Percentiles rank a stretch among this genome's conserved stretches.
Evolutionary conservation across 2,113 vertebrate genomes (phyloP).

Genomic region (Microtus ochrogaster): DNA sequence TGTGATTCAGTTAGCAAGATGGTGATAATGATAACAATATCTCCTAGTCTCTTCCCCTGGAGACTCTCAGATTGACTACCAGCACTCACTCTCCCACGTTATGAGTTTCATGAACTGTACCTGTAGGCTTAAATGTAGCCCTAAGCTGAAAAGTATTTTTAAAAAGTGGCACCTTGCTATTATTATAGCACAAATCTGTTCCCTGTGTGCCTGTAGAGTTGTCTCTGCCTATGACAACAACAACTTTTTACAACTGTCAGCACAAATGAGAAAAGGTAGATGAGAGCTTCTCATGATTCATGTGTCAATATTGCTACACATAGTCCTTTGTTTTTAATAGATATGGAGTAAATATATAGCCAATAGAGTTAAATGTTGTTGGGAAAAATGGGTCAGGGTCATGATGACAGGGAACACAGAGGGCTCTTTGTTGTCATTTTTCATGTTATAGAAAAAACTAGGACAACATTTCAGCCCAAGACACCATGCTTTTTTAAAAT

Average conservation of each 20-base stretch:
- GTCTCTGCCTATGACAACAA: slow-evolving; percentile 68
- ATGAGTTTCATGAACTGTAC: slow-evolving; percentile 79
- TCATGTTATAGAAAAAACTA: slow-evolving; percentile 33
- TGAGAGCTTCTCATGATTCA: slow-evolving; percentile 24
- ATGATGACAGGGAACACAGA: fast-evolving
- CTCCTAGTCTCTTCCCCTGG: slow-evolving; percentile 65
- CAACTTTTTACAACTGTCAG: slow-evolving; percentile 71
- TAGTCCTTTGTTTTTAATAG: slow-evolving; percentile 18
- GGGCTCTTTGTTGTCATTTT: neutral
- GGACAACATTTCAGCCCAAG: neutral
- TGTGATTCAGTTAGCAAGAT: slow-evolving; percentile 67
- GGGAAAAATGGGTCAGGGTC: slow-evolving; percentile 12
- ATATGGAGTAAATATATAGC: slow-evolving; percentile 41
- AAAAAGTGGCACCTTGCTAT: slow-evolving; percentile 76
- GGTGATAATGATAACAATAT: slow-evolving; percentile 78
- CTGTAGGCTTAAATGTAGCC: slow-evolving; percentile 67
- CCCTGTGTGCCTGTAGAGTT: slow-evolving; percentile 3
- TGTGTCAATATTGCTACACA: neutral
- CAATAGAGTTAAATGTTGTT: slow-evolving; percentile 31
- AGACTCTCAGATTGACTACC: slow-evolving; percentile 23
- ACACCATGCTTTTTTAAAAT: neutral
- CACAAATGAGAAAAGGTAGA: neutral
- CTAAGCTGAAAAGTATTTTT: slow-evolving; percentile 62
- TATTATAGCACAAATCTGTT: slow-evolving; percentile 56
- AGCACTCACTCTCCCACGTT: slow-evolving; percentile 46